A percentile compares a stretch with the other conserved stretches of the same genome.
These are phyloP conservation scores for Dolichopus griseipennis DNA, from an alignment of 2,888 invertebrate species.

Conservation along the genomic window DNA sequence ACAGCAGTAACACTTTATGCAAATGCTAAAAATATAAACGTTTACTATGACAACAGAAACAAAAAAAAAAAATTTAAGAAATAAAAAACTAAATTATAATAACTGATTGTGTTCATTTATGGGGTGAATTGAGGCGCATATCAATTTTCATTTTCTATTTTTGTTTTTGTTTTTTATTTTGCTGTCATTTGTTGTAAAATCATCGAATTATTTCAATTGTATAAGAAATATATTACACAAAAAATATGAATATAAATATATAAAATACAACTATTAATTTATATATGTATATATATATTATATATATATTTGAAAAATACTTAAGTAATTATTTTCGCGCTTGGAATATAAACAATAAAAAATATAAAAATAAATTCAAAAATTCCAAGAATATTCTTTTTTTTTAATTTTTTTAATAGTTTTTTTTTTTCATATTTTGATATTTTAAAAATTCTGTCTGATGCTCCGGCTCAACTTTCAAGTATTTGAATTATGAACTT, in stretches of 20 bases:
- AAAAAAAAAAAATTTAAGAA: not conserved
- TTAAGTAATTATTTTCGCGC: not conserved
- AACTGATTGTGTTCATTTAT: not conserved
- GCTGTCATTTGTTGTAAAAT: not conserved
- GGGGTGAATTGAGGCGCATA: not conserved
- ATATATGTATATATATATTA: not conserved
- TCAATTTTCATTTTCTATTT: not conserved
- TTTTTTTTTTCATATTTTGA: too few species aligned
- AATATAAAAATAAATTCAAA: not conserved
- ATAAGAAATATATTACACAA: not conserved
- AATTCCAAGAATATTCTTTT: not conserved
- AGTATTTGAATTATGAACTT: conserved; percentile 1
- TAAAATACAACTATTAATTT: not conserved
- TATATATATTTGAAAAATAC: not conserved
- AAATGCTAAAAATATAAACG: too few species aligned
- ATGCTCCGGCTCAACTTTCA: not conserved
- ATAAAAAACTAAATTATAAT: too few species aligned
- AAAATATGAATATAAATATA: not conserved
- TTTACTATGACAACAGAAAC: not conserved
- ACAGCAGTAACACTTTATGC: too few species aligned
- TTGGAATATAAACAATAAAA: not conserved
- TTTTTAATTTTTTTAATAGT: too few species aligned
- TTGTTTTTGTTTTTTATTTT: too few species aligned
- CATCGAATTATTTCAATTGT: not conserved
- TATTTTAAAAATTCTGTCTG: not conserved